Conservation (phyloP, 2,888 invertebrate species). For the Andrena haemorrhoa region DNA sequence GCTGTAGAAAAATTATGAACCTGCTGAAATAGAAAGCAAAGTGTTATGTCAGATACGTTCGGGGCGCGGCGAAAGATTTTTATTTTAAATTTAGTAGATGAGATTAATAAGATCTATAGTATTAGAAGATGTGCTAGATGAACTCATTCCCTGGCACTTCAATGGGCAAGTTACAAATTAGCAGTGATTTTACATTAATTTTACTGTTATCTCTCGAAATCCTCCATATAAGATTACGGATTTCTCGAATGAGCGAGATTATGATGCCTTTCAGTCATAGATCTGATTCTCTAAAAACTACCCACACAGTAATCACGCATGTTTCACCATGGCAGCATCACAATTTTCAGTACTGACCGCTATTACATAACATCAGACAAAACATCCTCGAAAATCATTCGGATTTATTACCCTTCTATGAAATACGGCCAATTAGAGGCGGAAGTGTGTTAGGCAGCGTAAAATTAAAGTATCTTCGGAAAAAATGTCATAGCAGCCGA, state of each 20-base stretch:
- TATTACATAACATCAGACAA: constrained; percentile 80
- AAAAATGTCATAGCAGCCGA: constrained; percentile 81
- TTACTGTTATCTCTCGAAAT: not conserved
- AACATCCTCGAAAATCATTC: constrained; percentile 48
- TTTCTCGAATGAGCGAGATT: not conserved
- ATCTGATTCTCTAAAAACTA: constrained; percentile 21
- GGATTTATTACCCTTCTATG: constrained; percentile 20
- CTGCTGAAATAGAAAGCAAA: constrained; percentile 86
- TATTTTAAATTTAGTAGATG: not conserved
- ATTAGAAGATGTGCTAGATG: constrained; percentile 1
- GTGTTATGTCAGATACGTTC: not conserved
- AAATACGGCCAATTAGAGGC: not conserved
- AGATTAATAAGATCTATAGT: not conserved
- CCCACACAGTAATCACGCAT: constrained; percentile 34
- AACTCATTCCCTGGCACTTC: not conserved
- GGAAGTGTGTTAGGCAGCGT: not conserved
- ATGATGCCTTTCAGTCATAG: constrained; percentile 28
- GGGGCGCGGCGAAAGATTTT: not conserved
- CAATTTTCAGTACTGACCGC: constrained; percentile 68
- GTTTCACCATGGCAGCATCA: constrained; percentile 75
- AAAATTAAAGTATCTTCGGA: constrained; percentile 38
- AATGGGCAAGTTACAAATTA: constrained; percentile 2
- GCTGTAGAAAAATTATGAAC: constrained; percentile 91
- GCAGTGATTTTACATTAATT: not conserved
- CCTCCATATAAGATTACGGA: not conserved